Base-by-base conservation (phyloP, 2,113 vertebrate genomes). In the Scatophagus argus region DNA sequence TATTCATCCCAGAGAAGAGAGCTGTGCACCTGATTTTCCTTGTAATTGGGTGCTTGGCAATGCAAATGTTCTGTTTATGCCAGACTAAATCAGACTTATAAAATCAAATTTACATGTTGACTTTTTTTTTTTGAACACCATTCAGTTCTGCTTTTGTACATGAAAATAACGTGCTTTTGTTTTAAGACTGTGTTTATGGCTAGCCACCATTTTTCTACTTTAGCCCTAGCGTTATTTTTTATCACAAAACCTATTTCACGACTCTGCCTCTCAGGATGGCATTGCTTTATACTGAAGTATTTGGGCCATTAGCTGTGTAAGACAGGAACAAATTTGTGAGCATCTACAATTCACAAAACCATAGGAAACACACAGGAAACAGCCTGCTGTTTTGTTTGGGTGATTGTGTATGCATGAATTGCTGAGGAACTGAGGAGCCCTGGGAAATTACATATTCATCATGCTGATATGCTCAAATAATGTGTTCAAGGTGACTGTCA, bases 381-480 rank as follows among this genome's bases (percentile, higher is more conserved):
- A 80, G 72, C 23, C 54, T 65, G 59, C 64, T 11, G 58, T 41
- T 58, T 61, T 60, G 76, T 82, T 84, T 61, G 51, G 59, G 58
- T 49, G 19, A 85, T 87, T 87, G 60, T 79, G 65, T 76, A 79
- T 83, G 82, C 80, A 87, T 73, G 76, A 77, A n/a, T 62, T 66
- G 60, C 66, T 73, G 74, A 76, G 38, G 23, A 84, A 86, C 44
- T 41, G 36, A 63, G 41, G 67, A 87, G 76, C 65, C 74, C 46
- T 43, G 85, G 81, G 78, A 89, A 87, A 93, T 90, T 32, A 76
- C 68, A 86, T 68, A 86, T 88, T 91, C 74, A 90, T 79, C 77
- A 65, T 9, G 21, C 81, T 76, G 76, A 46, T 77, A 64, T 74
- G 61, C 75, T 38, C 41, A 66, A 75, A 38, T 76, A 63, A 88